Percentiles rank a stretch among this genome's conserved stretches.
Conservation (phyloP, 2,888 invertebrate species). For the Antheraea assamensis region DNA sequence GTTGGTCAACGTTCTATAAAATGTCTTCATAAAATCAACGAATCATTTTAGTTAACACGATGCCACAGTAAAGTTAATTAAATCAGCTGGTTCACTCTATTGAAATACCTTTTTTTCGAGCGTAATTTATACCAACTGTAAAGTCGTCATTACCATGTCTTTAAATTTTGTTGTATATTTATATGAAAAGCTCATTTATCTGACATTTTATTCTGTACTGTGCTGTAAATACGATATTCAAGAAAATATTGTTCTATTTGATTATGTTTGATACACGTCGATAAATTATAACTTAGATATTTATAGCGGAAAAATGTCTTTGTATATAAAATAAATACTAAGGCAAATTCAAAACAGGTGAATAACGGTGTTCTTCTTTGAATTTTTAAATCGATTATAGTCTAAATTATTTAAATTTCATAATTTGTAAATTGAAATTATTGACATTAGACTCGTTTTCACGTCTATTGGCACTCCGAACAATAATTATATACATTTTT, state of each 20-base stretch:
- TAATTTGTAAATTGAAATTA: too few species aligned
- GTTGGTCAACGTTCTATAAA: neutral
- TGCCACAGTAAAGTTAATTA: neutral
- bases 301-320: too few species aligned
- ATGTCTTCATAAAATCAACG: constrained; percentile 39
- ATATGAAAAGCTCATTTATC: neutral
- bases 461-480: too few species aligned
- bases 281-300: neutral
- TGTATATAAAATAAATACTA: too few species aligned
- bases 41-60: constrained; percentile 38
- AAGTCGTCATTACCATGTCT: neutral
- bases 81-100: neutral
- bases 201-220: neutral
- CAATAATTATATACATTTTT: too few species aligned
- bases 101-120: neutral
- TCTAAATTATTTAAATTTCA: too few species aligned
- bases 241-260: neutral
- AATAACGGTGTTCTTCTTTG: too few species aligned
- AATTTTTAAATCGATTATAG: too few species aligned
- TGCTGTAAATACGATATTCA: neutral
- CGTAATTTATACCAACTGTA: neutral
- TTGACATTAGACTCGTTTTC: too few species aligned
- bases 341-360: too few species aligned
- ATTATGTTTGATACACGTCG: neutral
- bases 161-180: neutral